Evolutionary conservation across 2,113 vertebrate species (phyloP).

Genomic region (Antennarius striatus): DNA sequence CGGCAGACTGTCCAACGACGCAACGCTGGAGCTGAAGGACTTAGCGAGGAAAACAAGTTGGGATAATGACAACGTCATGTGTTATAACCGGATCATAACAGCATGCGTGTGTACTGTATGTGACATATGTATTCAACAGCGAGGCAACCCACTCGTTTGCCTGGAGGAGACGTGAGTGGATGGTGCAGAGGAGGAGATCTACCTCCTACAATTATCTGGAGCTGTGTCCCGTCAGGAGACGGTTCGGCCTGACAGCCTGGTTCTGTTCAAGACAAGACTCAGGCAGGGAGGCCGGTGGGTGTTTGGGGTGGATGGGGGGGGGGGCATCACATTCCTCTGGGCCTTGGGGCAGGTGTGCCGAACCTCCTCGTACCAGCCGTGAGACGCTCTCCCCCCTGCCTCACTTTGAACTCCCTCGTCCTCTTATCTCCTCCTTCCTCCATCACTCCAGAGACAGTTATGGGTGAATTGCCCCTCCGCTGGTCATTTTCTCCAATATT

Average conservation of each 20-base stretch:
- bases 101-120: not conserved
- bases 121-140: not conserved
- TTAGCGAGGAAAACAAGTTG: not conserved
- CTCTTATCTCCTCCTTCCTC: conserved; percentile 7
- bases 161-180: no score
- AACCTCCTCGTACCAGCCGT: not conserved
- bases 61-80: no score
- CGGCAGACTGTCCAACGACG: conserved; percentile 37
- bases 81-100: not conserved
- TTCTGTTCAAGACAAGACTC: conserved; percentile 1
- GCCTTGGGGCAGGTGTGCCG: conserved; percentile 34
- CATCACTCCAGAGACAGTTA: conserved; percentile 2
- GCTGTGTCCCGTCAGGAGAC: no score
- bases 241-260: not conserved
- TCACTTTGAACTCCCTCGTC: not conserved
- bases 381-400: conserved; percentile 4
- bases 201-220: no score
- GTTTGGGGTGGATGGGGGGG: not conserved
- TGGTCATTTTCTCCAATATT: conserved; percentile 55
- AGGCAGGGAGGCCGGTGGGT: not conserved
- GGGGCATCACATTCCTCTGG: not conserved
- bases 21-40: conserved; percentile 27
- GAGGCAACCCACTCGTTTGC: not conserved
- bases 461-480: conserved; percentile 56
- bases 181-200: no score